Conservation (phyloP, 2,113 vertebrate species). For the Manacus vitellinus region DNA sequence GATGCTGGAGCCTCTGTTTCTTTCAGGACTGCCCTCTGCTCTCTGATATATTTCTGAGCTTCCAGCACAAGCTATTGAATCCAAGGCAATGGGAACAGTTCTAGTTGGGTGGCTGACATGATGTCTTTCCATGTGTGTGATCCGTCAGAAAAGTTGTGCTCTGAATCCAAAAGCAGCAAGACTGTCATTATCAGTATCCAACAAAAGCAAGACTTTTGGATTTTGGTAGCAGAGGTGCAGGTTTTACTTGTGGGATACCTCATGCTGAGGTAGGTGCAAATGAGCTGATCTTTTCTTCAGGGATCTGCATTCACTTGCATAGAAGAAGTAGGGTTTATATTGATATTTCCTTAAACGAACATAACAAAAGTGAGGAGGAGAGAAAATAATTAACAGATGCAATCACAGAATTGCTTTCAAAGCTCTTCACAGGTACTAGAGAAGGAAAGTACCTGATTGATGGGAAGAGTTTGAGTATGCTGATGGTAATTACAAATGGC, state of each 20-base stretch:
- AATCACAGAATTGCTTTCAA: neutral
- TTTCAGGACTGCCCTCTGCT: neutral
- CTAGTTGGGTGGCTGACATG: neutral
- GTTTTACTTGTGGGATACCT: neutral
- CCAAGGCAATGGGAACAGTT: neutral
- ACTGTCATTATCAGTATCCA: neutral
- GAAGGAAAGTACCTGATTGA: neutral
- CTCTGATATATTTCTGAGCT: neutral
- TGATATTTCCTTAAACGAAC: neutral
- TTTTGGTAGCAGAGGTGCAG: neutral
- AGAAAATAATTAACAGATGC: slow-evolving; percentile 24
- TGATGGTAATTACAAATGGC: neutral
- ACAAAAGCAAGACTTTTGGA: neutral
- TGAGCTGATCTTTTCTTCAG: neutral
- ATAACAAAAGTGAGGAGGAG: slow-evolving; percentile 33
- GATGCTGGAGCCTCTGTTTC: neutral
- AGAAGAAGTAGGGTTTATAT: neutral
- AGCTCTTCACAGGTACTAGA: neutral
- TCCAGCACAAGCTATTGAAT: neutral
- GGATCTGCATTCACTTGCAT: neutral
- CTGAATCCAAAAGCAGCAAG: neutral
- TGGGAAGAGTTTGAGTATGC: neutral
- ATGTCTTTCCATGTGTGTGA: neutral
- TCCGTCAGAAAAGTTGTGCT: neutral
- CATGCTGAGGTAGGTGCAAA: neutral